Conservation (phyloP, 2,113 vertebrate genomes). For the Brienomyrus brachyistius region DNA sequence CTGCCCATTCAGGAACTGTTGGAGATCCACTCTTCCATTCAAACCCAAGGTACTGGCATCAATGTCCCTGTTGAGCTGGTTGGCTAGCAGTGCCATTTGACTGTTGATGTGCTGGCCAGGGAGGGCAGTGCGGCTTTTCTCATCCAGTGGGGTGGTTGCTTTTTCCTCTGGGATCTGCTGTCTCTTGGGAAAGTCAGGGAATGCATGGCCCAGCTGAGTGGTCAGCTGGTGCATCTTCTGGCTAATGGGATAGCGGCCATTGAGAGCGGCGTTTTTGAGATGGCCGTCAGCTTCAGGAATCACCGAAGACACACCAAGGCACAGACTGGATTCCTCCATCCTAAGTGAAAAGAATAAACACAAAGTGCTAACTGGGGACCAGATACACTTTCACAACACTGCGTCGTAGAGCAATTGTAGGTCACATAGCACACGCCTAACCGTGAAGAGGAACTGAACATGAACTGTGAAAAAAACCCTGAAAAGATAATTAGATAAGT, state of each 20-base stretch:
- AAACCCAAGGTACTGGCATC: constrained; percentile 73
- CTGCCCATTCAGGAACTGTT: constrained; percentile 96
- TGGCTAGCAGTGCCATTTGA: constrained; percentile 92
- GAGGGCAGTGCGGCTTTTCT: constrained; percentile 81
- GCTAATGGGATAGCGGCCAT: constrained; percentile 97
- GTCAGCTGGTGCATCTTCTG: constrained; percentile 96
- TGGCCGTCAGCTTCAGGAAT: constrained; percentile 82
- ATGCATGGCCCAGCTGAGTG: constrained; percentile 92
- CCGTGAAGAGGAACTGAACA: constrained; percentile 36
- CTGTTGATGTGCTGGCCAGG: constrained; percentile 88
- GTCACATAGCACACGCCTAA: constrained; percentile 46
- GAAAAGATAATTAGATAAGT: constrained; percentile 17
- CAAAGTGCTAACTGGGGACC: background rate
- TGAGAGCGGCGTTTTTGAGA: constrained; percentile 83
- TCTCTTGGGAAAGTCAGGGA: constrained; percentile 81
- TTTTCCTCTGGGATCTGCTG: constrained; percentile 89
- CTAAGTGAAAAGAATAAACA: constrained; percentile 53
- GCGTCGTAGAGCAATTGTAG: constrained; percentile 55
- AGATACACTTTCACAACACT: background rate
- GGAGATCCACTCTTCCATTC: constrained; percentile 89
- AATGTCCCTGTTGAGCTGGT: constrained; percentile 88
- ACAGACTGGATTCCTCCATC: constrained; percentile 99
- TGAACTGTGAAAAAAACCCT: background rate
- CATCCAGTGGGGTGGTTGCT: constrained; percentile 72
- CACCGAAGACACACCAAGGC: constrained; percentile 93